phyloP scores from a whole-genome alignment of 2,113 vertebrate species.

The Saccopteryx leptura region DNA sequence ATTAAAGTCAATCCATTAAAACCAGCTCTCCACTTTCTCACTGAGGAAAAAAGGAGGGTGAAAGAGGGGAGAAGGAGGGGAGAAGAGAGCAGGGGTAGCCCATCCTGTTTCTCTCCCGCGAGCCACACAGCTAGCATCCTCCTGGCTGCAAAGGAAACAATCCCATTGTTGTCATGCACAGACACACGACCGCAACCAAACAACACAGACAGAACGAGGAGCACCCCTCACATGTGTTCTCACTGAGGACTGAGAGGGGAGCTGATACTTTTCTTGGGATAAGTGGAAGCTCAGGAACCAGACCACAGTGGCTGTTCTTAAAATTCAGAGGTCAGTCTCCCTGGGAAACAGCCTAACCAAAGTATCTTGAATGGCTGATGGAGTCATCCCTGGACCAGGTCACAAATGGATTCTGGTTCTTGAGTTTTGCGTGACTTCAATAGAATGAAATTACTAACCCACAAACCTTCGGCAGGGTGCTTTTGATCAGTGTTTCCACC shows the following conservation, averaged over 20 bases:
- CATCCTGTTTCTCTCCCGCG: conserved; percentile 69
- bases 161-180: background rate
- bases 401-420: conserved; percentile 68
- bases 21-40: conserved; percentile 65
- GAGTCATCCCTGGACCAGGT: conserved; percentile 45
- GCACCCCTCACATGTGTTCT: background rate
- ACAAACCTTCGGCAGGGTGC: conserved; percentile 60
- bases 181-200: background rate
- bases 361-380: background rate
- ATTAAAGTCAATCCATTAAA: conserved; percentile 82
- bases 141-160: conserved; percentile 55
- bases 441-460: conserved; percentile 72
- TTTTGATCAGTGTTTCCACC: conserved; percentile 50
- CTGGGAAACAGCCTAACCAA: background rate
- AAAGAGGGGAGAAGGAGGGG: background rate
- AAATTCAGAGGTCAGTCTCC: conserved; percentile 20
- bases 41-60: conserved; percentile 36
- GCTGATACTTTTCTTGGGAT: conserved; percentile 17
- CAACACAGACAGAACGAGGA: background rate
- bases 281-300: background rate
- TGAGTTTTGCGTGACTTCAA: conserved; percentile 49
- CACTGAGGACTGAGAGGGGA: background rate
- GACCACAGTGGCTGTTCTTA: background rate
- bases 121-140: conserved; percentile 62
- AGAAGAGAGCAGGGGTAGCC: conserved; percentile 19